These are phyloP conservation scores for Sthenelais limicola DNA, from an alignment of 2,888 invertebrate species.

Conservation along the genomic window DNA sequence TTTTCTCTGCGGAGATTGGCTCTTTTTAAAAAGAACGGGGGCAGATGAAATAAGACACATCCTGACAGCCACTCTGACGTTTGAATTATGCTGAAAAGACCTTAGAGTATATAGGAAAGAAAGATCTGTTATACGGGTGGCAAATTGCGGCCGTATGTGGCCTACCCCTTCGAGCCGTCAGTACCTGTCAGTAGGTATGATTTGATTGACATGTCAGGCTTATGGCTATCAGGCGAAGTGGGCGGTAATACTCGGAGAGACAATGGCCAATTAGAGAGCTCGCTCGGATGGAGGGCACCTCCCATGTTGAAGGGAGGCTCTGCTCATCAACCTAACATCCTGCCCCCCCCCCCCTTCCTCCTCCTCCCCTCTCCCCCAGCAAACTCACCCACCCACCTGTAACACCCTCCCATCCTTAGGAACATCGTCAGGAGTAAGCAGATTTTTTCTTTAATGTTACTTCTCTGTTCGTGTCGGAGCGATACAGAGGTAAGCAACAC, in stretches of 20 bases:
- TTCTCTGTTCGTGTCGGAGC: too few relatives aligned
- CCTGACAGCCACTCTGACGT: background rate
- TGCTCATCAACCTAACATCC: conserved; percentile 27
- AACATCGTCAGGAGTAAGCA: too few relatives aligned
- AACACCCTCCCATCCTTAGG: background rate
- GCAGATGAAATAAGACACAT: background rate
- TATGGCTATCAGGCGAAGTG: conserved; percentile 33
- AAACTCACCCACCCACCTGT: background rate
- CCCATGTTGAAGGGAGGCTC: conserved; percentile 1
- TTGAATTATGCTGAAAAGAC: background rate
- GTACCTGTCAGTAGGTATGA: conserved; percentile 1
- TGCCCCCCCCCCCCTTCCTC: conserved; percentile 12
- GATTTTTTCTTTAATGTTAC: too few relatives aligned
- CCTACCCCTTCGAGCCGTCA: background rate
- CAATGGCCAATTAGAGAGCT: conserved; percentile 41
- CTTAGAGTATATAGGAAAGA: conserved; percentile 6
- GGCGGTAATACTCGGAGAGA: conserved; percentile 39
- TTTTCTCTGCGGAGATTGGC: too few relatives aligned
- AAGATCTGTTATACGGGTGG: conserved; percentile 22
- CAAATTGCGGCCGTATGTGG: conserved; percentile 2
- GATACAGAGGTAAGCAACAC: too few relatives aligned
- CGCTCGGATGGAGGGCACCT: conserved; percentile 18
- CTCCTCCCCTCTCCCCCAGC: background rate
- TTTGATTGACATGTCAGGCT: conserved; percentile 33
- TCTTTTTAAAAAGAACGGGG: background rate